phyloP scores from a whole-genome alignment of 1,140 invertebrate genomes.

The Drosophila bipectinata region DNA sequence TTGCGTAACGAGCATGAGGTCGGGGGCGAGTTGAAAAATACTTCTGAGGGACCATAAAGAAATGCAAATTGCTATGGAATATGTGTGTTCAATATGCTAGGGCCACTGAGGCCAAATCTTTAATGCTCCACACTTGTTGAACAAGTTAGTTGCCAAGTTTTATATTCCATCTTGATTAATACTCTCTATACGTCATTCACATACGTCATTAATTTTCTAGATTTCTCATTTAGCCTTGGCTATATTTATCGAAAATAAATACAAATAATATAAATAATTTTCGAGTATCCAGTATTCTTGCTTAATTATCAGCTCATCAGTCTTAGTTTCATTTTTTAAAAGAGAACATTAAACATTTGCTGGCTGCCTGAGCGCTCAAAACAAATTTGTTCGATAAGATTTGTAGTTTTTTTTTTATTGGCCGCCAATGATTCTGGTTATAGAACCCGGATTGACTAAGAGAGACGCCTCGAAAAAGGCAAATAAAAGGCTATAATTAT shows the following conservation, averaged over 20 bases:
- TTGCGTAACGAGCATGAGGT: conserved; percentile 17
- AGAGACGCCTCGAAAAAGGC: conserved; percentile 9
- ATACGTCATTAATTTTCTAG: neutral
- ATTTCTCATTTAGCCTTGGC: neutral
- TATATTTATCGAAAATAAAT: neutral
- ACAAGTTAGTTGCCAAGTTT: conserved; percentile 1
- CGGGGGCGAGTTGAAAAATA: conserved; percentile 24
- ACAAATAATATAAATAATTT: neutral
- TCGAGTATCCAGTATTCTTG: neutral
- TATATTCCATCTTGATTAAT: neutral
- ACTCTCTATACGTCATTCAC: neutral
- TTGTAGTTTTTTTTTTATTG: neutral
- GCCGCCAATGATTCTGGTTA: conserved; percentile 3
- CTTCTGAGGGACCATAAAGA: conserved; percentile 43
- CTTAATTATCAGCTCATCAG: neutral
- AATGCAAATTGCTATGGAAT: conserved; percentile 50
- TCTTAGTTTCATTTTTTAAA: neutral
- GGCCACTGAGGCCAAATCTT: neutral
- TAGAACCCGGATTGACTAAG: conserved; percentile 34
- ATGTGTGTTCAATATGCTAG: conserved; percentile 20
- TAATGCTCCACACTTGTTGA: conserved; percentile 22
- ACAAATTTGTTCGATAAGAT: neutral
- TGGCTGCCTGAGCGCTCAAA: conserved; percentile 10
- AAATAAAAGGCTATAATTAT: conserved; percentile 30
- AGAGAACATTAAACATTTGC: conserved; percentile 18